phyloP scores from a whole-genome alignment of 2,113 vertebrate species.

The Amblyopsis rosae region DNA sequence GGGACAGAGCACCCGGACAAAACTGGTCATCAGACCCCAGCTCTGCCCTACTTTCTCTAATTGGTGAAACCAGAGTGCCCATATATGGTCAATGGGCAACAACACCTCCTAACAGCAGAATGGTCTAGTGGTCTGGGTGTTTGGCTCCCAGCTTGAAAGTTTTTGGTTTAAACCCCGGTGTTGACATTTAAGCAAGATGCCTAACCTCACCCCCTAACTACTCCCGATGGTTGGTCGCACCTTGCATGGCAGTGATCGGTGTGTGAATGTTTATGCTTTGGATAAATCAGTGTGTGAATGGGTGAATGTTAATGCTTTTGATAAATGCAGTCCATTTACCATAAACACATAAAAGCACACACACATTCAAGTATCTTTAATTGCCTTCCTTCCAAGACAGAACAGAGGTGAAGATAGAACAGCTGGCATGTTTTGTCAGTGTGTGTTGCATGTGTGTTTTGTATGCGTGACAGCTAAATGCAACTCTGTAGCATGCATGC shows the following conservation, averaged over 20 bases:
- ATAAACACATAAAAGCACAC: neutral
- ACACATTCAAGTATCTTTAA: conserved; percentile 2
- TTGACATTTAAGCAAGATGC: too few species aligned
- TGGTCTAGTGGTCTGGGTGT: too few species aligned
- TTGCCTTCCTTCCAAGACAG: conserved; percentile 18
- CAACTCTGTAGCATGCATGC: conserved; percentile 1
- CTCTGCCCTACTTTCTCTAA: conserved; percentile 73
- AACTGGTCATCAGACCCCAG: conserved; percentile 70
- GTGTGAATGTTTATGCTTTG: too few species aligned
- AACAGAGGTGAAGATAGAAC: conserved; percentile 30
- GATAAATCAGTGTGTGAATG: conserved; percentile 27
- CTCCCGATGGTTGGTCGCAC: too few species aligned
- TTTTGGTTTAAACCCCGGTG: too few species aligned
- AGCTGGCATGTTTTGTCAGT: conserved; percentile 19
- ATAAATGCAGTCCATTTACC: neutral
- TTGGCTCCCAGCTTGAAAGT: too few species aligned
- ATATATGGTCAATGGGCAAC: conserved; percentile 51
- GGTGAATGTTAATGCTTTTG: conserved; percentile 27
- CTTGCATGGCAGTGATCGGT: too few species aligned
- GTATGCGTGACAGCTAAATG: neutral
- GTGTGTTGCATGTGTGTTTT: conserved; percentile 16
- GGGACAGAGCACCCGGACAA: conserved; percentile 64
- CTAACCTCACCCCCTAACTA: too few species aligned
- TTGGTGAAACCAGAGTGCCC: conserved; percentile 54
- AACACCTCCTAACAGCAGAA: conserved; percentile 14